Conservation (phyloP, 1,140 invertebrate genomes). For the Drosophila albomicans region DNA sequence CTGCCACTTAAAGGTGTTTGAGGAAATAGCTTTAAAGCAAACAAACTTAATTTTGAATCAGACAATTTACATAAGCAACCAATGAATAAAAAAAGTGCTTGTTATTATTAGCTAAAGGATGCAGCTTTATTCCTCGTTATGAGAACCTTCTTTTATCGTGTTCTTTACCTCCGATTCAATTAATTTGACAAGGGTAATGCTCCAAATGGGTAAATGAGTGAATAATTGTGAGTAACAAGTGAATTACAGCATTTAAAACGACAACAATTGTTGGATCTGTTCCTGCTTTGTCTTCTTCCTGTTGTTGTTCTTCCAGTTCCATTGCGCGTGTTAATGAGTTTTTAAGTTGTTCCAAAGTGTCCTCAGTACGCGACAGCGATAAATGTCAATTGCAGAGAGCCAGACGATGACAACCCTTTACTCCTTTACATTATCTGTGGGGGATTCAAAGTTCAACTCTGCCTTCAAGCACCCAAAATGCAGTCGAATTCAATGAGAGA, state of each 20-base stretch:
- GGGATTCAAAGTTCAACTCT: conserved; percentile 7
- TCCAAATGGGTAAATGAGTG: conserved; percentile 36
- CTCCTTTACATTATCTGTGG: neutral
- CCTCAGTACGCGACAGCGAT: conserved; percentile 63
- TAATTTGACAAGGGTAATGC: conserved; percentile 62
- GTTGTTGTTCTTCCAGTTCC: conserved; percentile 31
- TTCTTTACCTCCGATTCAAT: conserved; percentile 45
- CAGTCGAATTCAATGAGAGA: conserved; percentile 1
- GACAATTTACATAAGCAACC: neutral
- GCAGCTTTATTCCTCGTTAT: neutral
- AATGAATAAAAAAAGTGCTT: neutral
- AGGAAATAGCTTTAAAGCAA: conserved; percentile 16
- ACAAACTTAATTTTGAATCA: neutral
- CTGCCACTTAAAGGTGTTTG: conserved; percentile 28
- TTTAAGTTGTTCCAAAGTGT: conserved; percentile 69
- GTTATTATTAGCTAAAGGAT: conserved; percentile 4
- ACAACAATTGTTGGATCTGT: conserved; percentile 56
- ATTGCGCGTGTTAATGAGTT: conserved; percentile 76
- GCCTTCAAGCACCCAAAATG: conserved; percentile 32
- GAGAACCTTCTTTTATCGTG: conserved; percentile 2
- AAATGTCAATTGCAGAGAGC: conserved; percentile 76
- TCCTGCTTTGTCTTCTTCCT: conserved; percentile 9
- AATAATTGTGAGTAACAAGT: conserved; percentile 59
- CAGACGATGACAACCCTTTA: conserved; percentile 10
- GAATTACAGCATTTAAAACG: conserved; percentile 63